Base-by-base conservation (phyloP, 2,888 invertebrate genomes). In the Heliconius ismenius region DNA sequence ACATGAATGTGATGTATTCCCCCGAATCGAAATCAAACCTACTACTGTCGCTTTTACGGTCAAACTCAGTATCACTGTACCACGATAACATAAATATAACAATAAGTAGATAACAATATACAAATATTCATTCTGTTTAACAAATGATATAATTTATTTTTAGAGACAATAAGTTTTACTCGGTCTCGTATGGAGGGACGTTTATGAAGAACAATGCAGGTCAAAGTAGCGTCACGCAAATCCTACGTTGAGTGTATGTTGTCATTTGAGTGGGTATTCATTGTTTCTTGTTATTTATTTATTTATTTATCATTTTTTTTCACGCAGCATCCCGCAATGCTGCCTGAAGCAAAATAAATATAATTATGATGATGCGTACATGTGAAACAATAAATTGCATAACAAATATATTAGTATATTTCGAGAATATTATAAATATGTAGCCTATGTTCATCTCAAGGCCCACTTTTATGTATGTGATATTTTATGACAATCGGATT, bases 131-230 rank as follows among this genome's bases (percentile, higher is more conserved):
- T n/a, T 58, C 10, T n/a, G n/a, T 58, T 58, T 18, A n/a, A 0
- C 18, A 54, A 54, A 54, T 54, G 7, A 21, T 9, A 18, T 21
- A n/a, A 70, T 70, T 32, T 28, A 54, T 49, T 70, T 21, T 70
- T 32, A 49, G 18, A 18, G 32, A 70, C 54, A 70, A 69, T n/a
- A 54, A 2, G 69, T n/a, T 69, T 32, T 32, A 54, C 24, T 28
- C 32, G 39, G n/a, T 32, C n/a, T 64, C 28, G 24, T 24, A 74
- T 74, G 64, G 21, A 64, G 73, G 21, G 32, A 73, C 54, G 70
- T 74, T 70, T 64, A 73, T 76, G 60, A 65, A 65, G 18, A 74
- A 77, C 74, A 69, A 74, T 74, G 72, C 54, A 65, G 70, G 77
- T 74, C 74, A 74, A 26, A 63, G 77, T 18, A 58, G 1, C 64